These are phyloP conservation scores for Byasa hedistus DNA, from an alignment of 2,888 invertebrate species.

Conservation along the genomic window DNA sequence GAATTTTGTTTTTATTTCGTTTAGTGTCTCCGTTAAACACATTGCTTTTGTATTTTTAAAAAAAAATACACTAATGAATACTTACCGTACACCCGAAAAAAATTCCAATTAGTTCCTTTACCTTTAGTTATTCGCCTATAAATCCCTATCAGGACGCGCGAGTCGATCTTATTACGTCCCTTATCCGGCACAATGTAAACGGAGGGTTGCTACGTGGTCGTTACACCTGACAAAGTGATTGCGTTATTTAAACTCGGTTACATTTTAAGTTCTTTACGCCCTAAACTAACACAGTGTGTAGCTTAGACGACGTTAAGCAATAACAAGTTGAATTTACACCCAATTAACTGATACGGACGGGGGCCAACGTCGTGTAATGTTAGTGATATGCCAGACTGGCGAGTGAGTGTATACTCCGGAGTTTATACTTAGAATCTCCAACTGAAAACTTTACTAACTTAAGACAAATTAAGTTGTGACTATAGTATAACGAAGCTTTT, in stretches of 20 bases:
- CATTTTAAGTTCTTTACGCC: conserved; percentile 40
- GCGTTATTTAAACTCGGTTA: conserved; percentile 42
- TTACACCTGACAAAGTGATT: conserved; percentile 55
- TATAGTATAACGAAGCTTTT: neutral
- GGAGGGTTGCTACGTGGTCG: conserved; percentile 41
- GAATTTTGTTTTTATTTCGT: no score
- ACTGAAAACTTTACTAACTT: neutral
- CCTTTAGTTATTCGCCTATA: conserved; percentile 28
- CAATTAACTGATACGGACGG: neutral
- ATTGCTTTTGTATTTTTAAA: no score
- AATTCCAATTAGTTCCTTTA: conserved; percentile 24
- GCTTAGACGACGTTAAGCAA: conserved; percentile 1
- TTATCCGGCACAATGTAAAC: conserved; percentile 38
- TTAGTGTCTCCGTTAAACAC: no score
- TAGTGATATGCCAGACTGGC: conserved; percentile 5
- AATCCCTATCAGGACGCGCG: conserved; percentile 29
- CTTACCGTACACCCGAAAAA: neutral
- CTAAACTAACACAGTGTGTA: neutral
- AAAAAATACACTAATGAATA: neutral
- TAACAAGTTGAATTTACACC: conserved; percentile 1
- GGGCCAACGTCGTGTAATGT: conserved; percentile 10
- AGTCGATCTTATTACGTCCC: conserved; percentile 37
- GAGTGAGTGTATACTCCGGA: neutral
- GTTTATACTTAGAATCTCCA: neutral
- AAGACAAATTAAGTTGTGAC: neutral